Percentiles rank a stretch among this genome's conserved stretches.
Evolutionary conservation across 2,113 vertebrate genomes (phyloP).

Genomic region (Corythoichthys intestinalis): DNA sequence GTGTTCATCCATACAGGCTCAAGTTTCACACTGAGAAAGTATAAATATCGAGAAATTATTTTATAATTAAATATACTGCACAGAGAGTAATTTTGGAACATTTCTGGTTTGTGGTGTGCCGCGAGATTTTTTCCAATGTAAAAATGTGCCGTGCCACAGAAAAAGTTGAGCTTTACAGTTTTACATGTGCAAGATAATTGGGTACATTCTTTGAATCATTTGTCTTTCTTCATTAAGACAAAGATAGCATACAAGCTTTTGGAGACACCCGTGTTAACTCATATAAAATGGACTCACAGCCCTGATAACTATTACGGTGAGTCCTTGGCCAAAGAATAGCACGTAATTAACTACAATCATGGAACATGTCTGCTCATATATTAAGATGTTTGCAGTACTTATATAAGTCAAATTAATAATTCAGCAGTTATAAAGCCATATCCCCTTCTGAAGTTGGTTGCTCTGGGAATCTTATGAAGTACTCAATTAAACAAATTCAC

Average conservation of each 20-base stretch:
- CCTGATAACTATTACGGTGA: neutral
- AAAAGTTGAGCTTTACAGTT: neutral
- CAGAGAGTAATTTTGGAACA: too few species aligned
- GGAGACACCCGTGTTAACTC: slow-evolving; percentile 13
- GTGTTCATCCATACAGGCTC: too few species aligned
- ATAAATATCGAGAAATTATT: too few species aligned
- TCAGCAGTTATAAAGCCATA: slow-evolving; percentile 47
- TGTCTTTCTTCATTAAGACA: slow-evolving; percentile 26
- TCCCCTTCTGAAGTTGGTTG: slow-evolving; percentile 41
- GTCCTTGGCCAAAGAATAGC: slow-evolving; percentile 7
- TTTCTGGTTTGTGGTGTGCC: too few species aligned
- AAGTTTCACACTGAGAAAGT: too few species aligned
- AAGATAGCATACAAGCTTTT: slow-evolving; percentile 29
- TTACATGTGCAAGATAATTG: neutral
- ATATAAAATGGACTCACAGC: neutral
- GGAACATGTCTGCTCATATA: slow-evolving; percentile 10
- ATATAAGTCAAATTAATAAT: slow-evolving; percentile 63
- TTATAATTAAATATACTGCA: too few species aligned
- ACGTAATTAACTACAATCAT: neutral
- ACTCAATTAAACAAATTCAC: slow-evolving; percentile 71
- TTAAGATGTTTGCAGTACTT: slow-evolving; percentile 37
- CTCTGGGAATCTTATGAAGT: slow-evolving; percentile 67
- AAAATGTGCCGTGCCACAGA: too few species aligned
- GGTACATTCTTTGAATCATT: slow-evolving; percentile 12
- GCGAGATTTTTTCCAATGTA: too few species aligned